These are phyloP conservation scores for Marmota monax DNA, from an alignment of 2,113 vertebrate species.

Conservation along the genomic window DNA sequence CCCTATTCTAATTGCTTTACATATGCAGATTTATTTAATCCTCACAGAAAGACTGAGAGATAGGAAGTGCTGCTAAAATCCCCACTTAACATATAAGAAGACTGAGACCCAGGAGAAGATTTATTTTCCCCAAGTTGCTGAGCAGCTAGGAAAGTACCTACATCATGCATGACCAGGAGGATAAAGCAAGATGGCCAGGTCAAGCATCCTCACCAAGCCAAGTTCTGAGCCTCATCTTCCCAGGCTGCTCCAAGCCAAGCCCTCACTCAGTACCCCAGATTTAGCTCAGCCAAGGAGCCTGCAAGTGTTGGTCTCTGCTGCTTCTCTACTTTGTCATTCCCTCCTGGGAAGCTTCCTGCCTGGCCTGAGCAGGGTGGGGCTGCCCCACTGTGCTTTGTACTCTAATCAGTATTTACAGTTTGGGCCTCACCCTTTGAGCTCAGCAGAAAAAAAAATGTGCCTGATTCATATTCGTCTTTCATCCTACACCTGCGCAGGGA, in stretches of 20 bases:
- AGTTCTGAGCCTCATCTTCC: neutral
- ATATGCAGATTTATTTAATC: neutral
- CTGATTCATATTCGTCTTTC: neutral
- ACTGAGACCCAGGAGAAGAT: neutral
- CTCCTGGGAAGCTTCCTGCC: neutral
- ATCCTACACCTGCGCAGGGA: neutral
- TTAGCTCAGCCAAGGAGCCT: neutral
- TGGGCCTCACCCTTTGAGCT: slow-evolving; percentile 28
- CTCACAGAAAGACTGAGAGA: neutral
- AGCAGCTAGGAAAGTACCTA: neutral
- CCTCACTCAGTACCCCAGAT: neutral
- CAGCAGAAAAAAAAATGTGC: slow-evolving; percentile 30
- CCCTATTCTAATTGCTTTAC: neutral
- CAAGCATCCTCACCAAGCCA: neutral
- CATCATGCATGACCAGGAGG: neutral
- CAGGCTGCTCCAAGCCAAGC: neutral
- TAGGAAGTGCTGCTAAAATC: neutral
- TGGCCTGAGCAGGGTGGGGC: neutral
- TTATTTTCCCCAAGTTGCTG: neutral
- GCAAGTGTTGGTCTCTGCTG: neutral
- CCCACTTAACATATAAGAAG: neutral
- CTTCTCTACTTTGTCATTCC: neutral
- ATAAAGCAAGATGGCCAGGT: neutral
- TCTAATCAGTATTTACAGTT: neutral
- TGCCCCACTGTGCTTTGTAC: neutral